A percentile compares a stretch with the other conserved stretches of the same genome.
Evolutionary conservation across 2,797 vertebrate species (phyloP).

Genomic region (Onychomys torridus): DNA sequence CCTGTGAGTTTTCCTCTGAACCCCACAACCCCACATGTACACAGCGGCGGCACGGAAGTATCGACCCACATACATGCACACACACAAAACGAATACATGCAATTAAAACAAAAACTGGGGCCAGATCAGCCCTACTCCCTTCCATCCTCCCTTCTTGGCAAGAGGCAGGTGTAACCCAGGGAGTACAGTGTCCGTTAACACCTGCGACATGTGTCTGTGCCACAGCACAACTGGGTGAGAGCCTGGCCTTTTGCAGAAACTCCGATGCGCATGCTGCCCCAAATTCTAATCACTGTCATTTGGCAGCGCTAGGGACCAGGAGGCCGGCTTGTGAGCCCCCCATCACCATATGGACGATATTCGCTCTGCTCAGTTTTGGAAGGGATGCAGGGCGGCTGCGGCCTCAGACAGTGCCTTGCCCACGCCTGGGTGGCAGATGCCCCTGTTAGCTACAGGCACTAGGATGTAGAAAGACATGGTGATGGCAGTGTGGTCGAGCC

Average conservation of each 20-base stretch:
- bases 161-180: rapidly evolving
- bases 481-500: rapidly evolving
- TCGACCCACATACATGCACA: background rate
- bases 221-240: background rate
- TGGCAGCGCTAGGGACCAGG: background rate
- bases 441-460: background rate
- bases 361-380: background rate
- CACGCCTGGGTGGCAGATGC: rapidly evolving
- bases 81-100: too few species aligned
- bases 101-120: background rate
- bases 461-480: rapidly evolving
- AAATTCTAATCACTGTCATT: background rate
- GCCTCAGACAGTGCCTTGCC: background rate
- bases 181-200: background rate
- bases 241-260: background rate
- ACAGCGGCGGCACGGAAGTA: background rate
- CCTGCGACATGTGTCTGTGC: background rate
- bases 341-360: background rate
- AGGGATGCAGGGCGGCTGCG: background rate
- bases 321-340: background rate
- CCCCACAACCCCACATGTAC: background rate
- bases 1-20: background rate
- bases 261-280: background rate
- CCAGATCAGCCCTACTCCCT: background rate
- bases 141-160: background rate